Conservation (phyloP, 2,888 invertebrate species). For the Drosophila diplacantha region DNA sequence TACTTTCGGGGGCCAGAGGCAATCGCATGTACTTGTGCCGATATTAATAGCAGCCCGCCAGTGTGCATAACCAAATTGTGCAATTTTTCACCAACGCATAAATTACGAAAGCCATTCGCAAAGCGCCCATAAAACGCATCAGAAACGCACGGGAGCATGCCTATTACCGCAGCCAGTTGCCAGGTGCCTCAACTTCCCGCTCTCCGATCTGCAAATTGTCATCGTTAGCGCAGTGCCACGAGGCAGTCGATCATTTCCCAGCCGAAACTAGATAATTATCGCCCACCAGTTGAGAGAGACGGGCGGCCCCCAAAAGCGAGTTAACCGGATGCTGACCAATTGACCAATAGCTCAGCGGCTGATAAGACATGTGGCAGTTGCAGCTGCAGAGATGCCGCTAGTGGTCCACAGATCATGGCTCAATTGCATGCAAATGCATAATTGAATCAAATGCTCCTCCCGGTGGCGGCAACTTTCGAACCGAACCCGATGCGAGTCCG, state of each 20-base stretch:
- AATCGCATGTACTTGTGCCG: background rate
- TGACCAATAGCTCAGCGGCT: slow-evolving; percentile 63
- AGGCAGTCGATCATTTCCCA: slow-evolving; percentile 64
- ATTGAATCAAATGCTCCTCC: slow-evolving; percentile 62
- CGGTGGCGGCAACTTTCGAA: slow-evolving; percentile 25
- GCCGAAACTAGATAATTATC: slow-evolving; percentile 58
- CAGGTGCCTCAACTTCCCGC: slow-evolving; percentile 12
- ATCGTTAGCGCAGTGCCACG: slow-evolving; percentile 61
- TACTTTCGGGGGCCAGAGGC: slow-evolving; percentile 19
- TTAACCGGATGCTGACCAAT: slow-evolving; percentile 40
- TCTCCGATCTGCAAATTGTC: slow-evolving; percentile 52
- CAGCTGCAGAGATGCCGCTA: slow-evolving; percentile 28
- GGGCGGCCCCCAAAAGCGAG: slow-evolving; percentile 33
- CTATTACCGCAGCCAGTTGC: slow-evolving; percentile 38
- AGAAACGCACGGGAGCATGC: slow-evolving; percentile 34
- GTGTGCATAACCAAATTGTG: slow-evolving; percentile 8
- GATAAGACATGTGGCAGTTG: slow-evolving; percentile 41
- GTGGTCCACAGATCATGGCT: slow-evolving; percentile 56
- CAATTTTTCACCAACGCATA: slow-evolving; percentile 26
- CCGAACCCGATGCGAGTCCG: slow-evolving; percentile 1
- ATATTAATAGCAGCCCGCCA: background rate
- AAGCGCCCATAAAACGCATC: slow-evolving; percentile 35
- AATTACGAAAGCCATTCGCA: slow-evolving; percentile 24
- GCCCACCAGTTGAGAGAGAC: slow-evolving; percentile 55
- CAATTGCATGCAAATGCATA: slow-evolving; percentile 72